Base-by-base conservation (phyloP, 2,888 invertebrate species). In the Diplazon laetatorius region DNA sequence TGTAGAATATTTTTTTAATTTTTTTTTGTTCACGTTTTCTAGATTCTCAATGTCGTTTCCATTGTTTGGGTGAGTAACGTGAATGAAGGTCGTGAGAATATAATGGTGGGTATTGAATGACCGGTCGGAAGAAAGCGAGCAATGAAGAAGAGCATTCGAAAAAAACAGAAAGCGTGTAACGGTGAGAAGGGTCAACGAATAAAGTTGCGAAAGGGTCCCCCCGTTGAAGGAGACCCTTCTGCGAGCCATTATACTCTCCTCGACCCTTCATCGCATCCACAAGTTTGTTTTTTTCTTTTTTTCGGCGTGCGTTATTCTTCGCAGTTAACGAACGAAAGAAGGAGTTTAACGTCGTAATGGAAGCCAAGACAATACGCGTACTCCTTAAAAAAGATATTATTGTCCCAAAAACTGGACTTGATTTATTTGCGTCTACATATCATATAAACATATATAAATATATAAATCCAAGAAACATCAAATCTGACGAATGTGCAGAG, bases 191-290 rank as follows among this genome's bases (percentile, higher is more conserved):
- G 14, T 46, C 35, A 48, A 37, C 57, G 46, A 52, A 39, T 35
- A 16, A 37, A n/a, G 16, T 62, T 50, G 6, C 22, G 22, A 6
- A 30, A 25, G 57, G 60, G 16, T 16, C 37, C 18, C 9, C 18
- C 9, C 2, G 30, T 22, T 20, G 22, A 22, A 50, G 30, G 1
- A 16, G 10, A 2, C 30, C 16, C 59, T 20, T 39, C 42, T 25
- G 59, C 59, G 69, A 70, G 48, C 22, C 14, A 12, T 69, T 44
- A 8, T 70, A 18, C n/a, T n/a, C n/a, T 25, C 35, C 18, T 6
- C 5, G 14, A 22, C 46, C 69, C 20, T 48, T 39, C 59, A 70
- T 59, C 37, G 60, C 48, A 37, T 20, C 20, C 48, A 35, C 22
- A 12, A 48, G 18, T 20, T 30, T 14, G 35, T 22, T 48, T 59